Percentiles rank a stretch among this genome's conserved stretches.
Evolutionary conservation across 2,113 vertebrate species (phyloP).

Genomic region (Hiodon alosoides): DNA sequence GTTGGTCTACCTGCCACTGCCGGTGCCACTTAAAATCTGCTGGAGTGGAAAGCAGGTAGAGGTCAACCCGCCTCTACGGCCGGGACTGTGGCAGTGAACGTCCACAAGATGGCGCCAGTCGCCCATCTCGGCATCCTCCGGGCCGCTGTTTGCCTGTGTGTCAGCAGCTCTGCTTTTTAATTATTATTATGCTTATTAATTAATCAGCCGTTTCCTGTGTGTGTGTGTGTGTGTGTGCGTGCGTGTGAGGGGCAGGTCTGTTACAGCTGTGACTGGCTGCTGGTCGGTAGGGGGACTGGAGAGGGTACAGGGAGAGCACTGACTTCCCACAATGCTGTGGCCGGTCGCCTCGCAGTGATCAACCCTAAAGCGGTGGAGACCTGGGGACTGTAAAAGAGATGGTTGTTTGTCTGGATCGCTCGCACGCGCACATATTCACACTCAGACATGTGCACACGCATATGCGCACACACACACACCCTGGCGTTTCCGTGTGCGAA

Average conservation of each 20-base stretch:
- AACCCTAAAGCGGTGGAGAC: not conserved
- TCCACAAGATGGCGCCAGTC: slow-evolving; percentile 51
- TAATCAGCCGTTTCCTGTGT: slow-evolving; percentile 29
- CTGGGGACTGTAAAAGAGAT: not conserved
- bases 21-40: too few species aligned
- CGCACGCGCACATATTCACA: too few species aligned
- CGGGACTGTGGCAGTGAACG: too few species aligned
- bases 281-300: not conserved
- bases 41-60: too few species aligned
- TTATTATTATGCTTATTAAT: slow-evolving; percentile 26
- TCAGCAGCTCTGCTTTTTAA: slow-evolving; percentile 13
- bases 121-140: not conserved
- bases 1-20: too few species aligned
- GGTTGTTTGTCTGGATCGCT: not conserved
- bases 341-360: not conserved
- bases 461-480: not conserved
- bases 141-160: not conserved
- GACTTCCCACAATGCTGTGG: not conserved
- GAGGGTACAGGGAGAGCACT: not conserved
- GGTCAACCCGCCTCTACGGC: too few species aligned
- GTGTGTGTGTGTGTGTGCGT: not conserved
- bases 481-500: too few species aligned
- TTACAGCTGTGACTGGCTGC: too few species aligned
- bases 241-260: not conserved
- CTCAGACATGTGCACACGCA: not conserved